Evolutionary conservation across 2,888 invertebrate genomes (phyloP), one percentile per base, ranked within the genome.

Genomic region (Ernsta delagoae): DNA sequence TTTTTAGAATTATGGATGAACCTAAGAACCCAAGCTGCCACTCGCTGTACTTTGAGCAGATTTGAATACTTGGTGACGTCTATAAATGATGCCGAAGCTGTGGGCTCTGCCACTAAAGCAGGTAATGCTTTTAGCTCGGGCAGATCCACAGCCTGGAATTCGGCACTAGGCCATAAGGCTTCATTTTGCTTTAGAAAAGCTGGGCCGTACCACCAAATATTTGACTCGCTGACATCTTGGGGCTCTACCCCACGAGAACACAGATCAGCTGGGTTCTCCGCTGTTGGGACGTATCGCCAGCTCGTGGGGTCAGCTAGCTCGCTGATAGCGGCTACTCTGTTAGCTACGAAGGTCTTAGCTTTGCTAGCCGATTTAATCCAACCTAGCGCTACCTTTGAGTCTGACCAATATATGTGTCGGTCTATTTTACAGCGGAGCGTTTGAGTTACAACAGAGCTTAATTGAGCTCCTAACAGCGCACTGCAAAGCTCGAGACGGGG

Each of bases 381-480:
- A 1, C 31, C 54, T 4, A 54, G 11, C 6, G 6, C 34, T 24
- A 54, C 54, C 31, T n/a, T 54, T 24, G 54, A 54, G 34, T 54
- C 54, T 54, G 54, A 31, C 54, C 54, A 54, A 9, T 54, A 54
- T 4, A 54, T 31, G 11, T 34, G 34, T 3, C 54, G 54, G 5
- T 24, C 54, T 54, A 54, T 54, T 24, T 24, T 24, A 8, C 34
- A 31, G 6, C 54, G 54, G 9, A 54, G 54, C 3, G 54, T 4
- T 11, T 24, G 31, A 54, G 24, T 54, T 24, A 54, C 54, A 5
- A 31, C 34, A 6, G 54, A 4, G 6, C 31, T 31, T 34, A 54
- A n/a, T 31, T 34, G 54, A 54, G 54, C 54, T 54, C 54, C 54
- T 54, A 54, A 34, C 5, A 54, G n/a, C 3, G 54, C 54, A 24